These are phyloP conservation scores for Apodemus sylvaticus DNA, from an alignment of 2,113 vertebrate genomes.

Conservation along the genomic window DNA sequence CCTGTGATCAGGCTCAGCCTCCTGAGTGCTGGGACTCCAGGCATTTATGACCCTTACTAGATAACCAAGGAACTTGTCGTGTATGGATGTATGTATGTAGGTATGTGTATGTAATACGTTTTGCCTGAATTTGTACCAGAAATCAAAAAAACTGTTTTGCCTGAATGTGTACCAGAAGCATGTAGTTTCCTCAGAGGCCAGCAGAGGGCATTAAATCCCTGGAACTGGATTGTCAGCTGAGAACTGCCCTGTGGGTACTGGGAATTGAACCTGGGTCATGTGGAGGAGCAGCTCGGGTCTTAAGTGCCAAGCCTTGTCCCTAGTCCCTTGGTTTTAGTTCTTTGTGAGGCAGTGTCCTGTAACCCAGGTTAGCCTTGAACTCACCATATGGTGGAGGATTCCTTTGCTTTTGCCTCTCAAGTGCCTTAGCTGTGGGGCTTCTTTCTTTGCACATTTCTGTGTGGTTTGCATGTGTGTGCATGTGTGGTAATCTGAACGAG, in stretches of 20 bases:
- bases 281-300: neutral
- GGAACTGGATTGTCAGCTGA: neutral
- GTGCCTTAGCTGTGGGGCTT: too few species aligned
- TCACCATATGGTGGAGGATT: too few species aligned
- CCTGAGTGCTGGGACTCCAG: neutral
- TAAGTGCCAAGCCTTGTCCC: too few species aligned
- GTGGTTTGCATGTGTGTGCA: too few species aligned
- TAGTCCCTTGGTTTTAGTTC: neutral
- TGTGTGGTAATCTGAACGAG: too few species aligned
- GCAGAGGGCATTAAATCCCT: neutral
- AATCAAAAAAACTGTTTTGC: too few species aligned
- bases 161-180: neutral
- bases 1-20: neutral
- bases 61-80: neutral
- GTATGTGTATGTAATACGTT: too few species aligned
- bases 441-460: too few species aligned
- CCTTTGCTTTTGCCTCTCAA: too few species aligned
- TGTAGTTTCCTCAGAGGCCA: neutral
- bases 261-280: neutral
- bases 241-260: neutral
- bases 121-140: too few species aligned
- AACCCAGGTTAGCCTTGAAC: too few species aligned
- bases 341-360: too few species aligned
- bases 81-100: neutral
- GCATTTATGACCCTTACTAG: neutral